phyloP scores from a whole-genome alignment of 2,888 invertebrate species.

The Thereva nobilitata region DNA sequence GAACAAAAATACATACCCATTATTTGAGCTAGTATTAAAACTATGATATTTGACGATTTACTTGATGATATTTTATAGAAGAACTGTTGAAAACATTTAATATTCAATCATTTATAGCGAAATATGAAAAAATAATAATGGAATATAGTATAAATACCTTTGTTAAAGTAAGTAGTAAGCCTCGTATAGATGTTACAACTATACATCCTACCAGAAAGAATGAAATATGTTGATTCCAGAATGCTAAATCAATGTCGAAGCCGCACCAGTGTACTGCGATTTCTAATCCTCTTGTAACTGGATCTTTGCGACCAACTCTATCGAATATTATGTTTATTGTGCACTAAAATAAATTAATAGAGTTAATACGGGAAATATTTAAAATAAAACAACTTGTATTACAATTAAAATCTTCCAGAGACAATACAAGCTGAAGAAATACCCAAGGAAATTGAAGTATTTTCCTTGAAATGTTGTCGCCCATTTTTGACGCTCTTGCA shows the following conservation, averaged over 20 bases:
- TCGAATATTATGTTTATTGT: slow-evolving; percentile 99
- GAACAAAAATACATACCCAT: slow-evolving; percentile 99
- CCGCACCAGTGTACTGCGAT: slow-evolving; percentile 97
- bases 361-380: background rate
- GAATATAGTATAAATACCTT: slow-evolving; percentile 67
- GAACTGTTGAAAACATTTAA: slow-evolving; percentile 70
- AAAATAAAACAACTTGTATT: slow-evolving; percentile 57
- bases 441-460: slow-evolving; percentile 97
- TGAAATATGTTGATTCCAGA: slow-evolving; percentile 99
- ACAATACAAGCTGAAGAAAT: slow-evolving; percentile 98
- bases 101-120: slow-evolving; percentile 10
- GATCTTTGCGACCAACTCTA: slow-evolving; percentile 97
- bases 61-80: slow-evolving; percentile 99
- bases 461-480: slow-evolving; percentile 95
- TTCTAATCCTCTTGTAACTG: slow-evolving; percentile 94
- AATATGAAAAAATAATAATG: background rate
- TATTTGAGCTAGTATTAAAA: slow-evolving; percentile 93
- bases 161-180: slow-evolving; percentile 91
- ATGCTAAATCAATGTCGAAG: slow-evolving; percentile 92
- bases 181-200: slow-evolving; percentile 95
- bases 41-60: slow-evolving; percentile 97
- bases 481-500: slow-evolving; percentile 91
- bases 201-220: slow-evolving; percentile 97
- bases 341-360: slow-evolving; percentile 67
- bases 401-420: slow-evolving; percentile 99